These are phyloP conservation scores for Laticauda laticaudata DNA, from an alignment of 2,113 vertebrate genomes.

Conservation along the genomic window DNA sequence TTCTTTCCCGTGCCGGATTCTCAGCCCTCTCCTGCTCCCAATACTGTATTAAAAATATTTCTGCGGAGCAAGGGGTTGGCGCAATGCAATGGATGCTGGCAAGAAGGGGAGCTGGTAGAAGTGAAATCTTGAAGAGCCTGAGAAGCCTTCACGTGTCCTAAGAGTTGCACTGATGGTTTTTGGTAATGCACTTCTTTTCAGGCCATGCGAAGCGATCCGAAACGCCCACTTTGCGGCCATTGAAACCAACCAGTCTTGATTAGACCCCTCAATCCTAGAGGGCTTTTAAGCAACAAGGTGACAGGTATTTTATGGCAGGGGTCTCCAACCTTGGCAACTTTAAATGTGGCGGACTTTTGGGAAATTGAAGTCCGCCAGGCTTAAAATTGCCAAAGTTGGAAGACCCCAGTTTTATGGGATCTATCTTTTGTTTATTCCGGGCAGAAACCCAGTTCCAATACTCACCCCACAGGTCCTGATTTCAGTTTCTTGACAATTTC, in stretches of 20 bases:
- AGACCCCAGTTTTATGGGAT: background rate
- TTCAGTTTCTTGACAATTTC: background rate
- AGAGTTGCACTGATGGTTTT: background rate
- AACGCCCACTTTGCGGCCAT: background rate
- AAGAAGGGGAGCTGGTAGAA: background rate
- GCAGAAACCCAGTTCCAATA: background rate
- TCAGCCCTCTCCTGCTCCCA: background rate
- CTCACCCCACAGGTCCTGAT: background rate
- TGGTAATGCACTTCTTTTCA: background rate
- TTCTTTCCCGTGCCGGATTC: too few relatives aligned
- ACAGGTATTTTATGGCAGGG: background rate
- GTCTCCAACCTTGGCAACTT: too few relatives aligned
- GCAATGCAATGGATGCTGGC: background rate
- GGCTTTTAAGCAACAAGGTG: background rate
- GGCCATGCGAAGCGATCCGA: background rate
- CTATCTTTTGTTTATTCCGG: background rate
- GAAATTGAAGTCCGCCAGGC: too few relatives aligned
- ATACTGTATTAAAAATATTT: background rate
- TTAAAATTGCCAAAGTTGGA: too few relatives aligned
- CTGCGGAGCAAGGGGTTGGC: background rate
- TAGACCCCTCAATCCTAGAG: background rate
- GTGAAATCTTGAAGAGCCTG: background rate
- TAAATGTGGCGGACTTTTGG: too few relatives aligned
- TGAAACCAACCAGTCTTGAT: background rate
- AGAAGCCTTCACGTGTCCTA: background rate